Conservation (phyloP, 2,888 invertebrate genomes). For the Aleiodes testaceus region DNA sequence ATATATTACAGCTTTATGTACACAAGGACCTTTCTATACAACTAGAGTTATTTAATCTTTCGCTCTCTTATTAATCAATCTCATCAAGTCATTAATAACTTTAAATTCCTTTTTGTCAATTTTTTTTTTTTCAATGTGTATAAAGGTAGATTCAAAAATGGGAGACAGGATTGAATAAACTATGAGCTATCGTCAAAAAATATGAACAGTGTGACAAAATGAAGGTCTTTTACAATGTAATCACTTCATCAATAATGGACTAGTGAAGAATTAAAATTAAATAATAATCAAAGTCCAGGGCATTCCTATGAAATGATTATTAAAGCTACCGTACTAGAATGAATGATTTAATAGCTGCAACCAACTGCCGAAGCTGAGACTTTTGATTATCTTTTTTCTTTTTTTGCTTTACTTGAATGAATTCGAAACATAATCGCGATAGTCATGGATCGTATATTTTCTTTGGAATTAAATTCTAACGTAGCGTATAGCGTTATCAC, state of each 20-base stretch:
- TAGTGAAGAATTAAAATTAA: constrained; percentile 6
- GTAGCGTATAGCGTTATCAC: constrained; percentile 34
- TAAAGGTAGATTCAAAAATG: constrained; percentile 56
- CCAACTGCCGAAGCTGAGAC: constrained; percentile 32
- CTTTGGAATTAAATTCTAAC: not conserved
- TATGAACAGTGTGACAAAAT: constrained; percentile 56
- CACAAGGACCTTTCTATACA: constrained; percentile 67
- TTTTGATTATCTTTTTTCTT: constrained; percentile 46
- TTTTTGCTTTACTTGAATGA: constrained; percentile 24
- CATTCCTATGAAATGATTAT: not conserved
- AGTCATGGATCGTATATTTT: constrained; percentile 4
- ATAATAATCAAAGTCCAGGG: not conserved
- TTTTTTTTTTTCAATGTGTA: constrained; percentile 57
- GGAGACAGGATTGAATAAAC: constrained; percentile 53
- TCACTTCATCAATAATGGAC: constrained; percentile 35
- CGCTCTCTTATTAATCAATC: constrained; percentile 8
- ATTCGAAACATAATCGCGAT: constrained; percentile 38
- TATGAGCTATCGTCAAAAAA: constrained; percentile 55
- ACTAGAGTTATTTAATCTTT: constrained; percentile 61
- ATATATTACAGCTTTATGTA: constrained; percentile 72
- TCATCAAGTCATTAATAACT: constrained; percentile 18
- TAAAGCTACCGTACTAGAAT: constrained; percentile 15
- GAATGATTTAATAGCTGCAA: constrained; percentile 24
- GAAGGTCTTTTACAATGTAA: constrained; percentile 35
- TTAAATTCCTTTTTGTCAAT: constrained; percentile 42